Evolutionary conservation across 2,113 vertebrate species (phyloP).

Genomic region (Herpetotheres cachinnans): DNA sequence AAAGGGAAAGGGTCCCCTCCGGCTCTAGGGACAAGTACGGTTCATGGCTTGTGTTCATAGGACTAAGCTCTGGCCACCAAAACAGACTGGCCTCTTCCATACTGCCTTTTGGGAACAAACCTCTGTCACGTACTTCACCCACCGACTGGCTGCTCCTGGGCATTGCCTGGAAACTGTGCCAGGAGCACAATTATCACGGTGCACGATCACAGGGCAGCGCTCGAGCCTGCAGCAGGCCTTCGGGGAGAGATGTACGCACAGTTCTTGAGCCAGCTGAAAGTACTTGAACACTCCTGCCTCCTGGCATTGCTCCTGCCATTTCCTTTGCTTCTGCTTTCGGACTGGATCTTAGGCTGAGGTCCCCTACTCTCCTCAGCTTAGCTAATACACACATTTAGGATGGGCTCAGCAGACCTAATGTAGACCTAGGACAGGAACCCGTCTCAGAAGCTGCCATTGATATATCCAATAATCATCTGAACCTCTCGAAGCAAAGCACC

Average conservation of each 20-base stretch:
- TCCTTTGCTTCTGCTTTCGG: not conserved
- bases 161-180: not conserved
- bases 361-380: not conserved
- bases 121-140: not conserved
- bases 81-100: not conserved
- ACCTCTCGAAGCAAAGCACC: not conserved
- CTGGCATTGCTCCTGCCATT: not conserved
- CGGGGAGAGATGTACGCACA: not conserved
- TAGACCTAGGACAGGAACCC: not conserved
- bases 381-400: not conserved
- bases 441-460: not conserved
- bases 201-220: accelerated
- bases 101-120: not conserved
- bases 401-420: not conserved
- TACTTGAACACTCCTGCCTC: not conserved
- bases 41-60: not conserved
- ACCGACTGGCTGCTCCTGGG: not conserved
- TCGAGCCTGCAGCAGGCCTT: not conserved
- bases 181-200: accelerated
- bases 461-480: not conserved
- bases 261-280: not conserved
- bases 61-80: not conserved
- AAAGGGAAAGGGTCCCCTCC: accelerated
- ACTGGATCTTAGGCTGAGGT: not conserved
- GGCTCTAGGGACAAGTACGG: not conserved